phyloP scores from a whole-genome alignment of 2,113 vertebrate species.

The Eulacestoma nigropectus region DNA sequence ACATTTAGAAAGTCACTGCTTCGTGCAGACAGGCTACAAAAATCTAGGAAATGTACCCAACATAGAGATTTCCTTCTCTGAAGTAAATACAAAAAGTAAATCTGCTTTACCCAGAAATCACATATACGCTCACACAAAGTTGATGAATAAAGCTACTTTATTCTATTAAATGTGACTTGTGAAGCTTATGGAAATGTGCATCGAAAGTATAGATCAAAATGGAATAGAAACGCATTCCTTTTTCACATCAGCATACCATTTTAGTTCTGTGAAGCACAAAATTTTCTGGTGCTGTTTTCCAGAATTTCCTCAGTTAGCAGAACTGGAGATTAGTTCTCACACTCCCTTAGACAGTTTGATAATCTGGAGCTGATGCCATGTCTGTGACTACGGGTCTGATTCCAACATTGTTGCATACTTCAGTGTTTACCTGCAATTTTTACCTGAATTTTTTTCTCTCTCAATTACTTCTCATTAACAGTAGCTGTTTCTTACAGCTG shows the following conservation, averaged over 20 bases:
- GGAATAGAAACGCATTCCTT: background rate
- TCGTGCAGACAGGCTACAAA: background rate
- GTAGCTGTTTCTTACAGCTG: background rate
- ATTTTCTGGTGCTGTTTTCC: background rate
- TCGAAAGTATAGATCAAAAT: background rate
- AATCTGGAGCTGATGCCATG: fast-evolving
- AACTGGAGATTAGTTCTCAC: background rate
- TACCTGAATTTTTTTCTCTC: background rate
- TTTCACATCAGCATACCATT: background rate
- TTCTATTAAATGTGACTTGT: background rate
- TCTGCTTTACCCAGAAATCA: background rate
- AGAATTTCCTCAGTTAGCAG: background rate
- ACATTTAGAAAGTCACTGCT: background rate
- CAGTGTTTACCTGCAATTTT: background rate
- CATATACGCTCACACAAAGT: background rate
- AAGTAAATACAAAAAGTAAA: background rate
- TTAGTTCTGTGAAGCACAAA: background rate
- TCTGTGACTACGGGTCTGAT: background rate
- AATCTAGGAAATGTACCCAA: background rate
- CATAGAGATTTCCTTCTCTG: background rate
- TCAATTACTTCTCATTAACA: background rate
- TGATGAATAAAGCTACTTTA: background rate
- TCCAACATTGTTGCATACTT: background rate
- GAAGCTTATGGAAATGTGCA: background rate
- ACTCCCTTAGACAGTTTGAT: background rate